phyloP scores from a whole-genome alignment of 2,797 vertebrate species.

The Hapalemur alaotrensis region DNA sequence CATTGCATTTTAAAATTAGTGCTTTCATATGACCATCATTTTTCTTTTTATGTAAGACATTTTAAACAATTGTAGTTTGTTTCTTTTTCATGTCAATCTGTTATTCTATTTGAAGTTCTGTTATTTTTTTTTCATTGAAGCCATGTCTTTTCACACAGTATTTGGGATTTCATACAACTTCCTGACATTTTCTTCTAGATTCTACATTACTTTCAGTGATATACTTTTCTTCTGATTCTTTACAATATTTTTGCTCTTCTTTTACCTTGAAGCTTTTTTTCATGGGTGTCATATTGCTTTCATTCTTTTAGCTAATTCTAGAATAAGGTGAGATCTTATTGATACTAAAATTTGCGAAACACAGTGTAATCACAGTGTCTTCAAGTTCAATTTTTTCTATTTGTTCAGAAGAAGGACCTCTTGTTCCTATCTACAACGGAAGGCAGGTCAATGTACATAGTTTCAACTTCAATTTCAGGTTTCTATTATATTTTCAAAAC shows the following conservation, averaged over 20 bases:
- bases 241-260: not conserved
- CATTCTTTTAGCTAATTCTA: not conserved
- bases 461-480: not conserved
- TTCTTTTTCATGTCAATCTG: not conserved
- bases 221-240: not conserved
- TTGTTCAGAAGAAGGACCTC: not conserved
- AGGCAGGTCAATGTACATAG: not conserved
- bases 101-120: not conserved
- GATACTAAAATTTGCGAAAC: not conserved
- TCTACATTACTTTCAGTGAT: not conserved
- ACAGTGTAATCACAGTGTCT: not conserved
- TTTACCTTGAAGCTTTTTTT: not conserved
- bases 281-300: not conserved
- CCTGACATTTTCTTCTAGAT: not conserved
- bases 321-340: not conserved
- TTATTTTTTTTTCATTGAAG: not conserved
- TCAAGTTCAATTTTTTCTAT: not conserved
- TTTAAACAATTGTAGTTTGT: not conserved
- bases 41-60: not conserved
- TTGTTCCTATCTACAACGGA: not conserved
- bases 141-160: not conserved
- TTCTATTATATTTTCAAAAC: not conserved
- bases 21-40: not conserved
- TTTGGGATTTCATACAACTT: not conserved
- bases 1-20: not conserved